These are phyloP conservation scores for Myotis daubentonii DNA, from an alignment of 2,797 vertebrate genomes.

Conservation along the genomic window DNA sequence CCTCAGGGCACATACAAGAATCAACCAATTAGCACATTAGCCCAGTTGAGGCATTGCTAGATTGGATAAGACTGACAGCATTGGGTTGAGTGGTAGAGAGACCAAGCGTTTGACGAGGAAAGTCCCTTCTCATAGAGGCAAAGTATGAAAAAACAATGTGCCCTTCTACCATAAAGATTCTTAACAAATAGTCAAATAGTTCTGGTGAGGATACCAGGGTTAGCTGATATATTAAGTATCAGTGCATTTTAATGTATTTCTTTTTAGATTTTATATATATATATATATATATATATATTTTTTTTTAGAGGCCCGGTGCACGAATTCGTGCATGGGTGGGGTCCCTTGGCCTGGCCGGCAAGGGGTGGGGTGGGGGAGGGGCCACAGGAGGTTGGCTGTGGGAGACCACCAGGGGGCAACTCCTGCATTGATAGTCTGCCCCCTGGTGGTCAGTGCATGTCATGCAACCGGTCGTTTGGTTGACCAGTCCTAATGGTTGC, in stretches of 20 bases:
- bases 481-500: too few relatives aligned
- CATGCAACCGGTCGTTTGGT: too few relatives aligned
- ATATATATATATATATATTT: too few relatives aligned
- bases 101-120: background rate
- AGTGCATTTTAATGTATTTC: background rate
- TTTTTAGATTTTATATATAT: background rate
- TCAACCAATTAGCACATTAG: background rate
- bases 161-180: background rate
- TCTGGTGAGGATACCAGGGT: background rate
- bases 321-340: too few relatives aligned
- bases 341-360: too few relatives aligned
- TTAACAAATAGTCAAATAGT: background rate
- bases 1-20: background rate
- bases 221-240: background rate
- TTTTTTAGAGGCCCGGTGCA: too few relatives aligned
- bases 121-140: background rate
- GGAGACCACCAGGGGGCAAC: too few relatives aligned
- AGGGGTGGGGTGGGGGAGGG: too few relatives aligned
- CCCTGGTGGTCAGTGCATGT: too few relatives aligned
- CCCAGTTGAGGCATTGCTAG: background rate
- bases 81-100: background rate
- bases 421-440: too few relatives aligned
- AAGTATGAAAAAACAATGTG: background rate
- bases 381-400: too few relatives aligned
- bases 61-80: background rate